Percentiles rank a stretch among this genome's conserved stretches.
phyloP scores from a whole-genome alignment of 2,888 invertebrate genomes.

The Sycophila texana region DNA sequence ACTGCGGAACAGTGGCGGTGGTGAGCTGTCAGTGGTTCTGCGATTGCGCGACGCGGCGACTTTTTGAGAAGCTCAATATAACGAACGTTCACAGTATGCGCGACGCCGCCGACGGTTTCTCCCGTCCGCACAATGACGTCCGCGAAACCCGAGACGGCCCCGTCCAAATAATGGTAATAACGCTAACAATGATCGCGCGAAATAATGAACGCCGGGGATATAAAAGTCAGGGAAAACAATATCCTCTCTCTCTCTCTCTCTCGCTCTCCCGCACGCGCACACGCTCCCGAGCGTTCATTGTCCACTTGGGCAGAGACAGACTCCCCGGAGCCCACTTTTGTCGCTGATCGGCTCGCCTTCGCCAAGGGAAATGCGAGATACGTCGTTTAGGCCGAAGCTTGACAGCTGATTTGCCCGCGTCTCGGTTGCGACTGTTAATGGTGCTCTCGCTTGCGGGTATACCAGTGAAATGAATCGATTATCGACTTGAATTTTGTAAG shows the following conservation, averaged over 20 bases:
- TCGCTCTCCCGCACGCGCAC: neutral
- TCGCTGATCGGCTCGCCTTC: constrained; percentile 1
- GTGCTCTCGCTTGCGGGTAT: neutral
- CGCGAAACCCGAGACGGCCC: constrained; percentile 60
- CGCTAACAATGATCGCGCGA: constrained; percentile 64
- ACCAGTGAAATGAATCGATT: neutral
- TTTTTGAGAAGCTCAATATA: too few species aligned
- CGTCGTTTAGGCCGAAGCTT: neutral
- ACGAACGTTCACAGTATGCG: too few species aligned
- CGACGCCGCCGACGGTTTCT: too few species aligned
- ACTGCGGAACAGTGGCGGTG: too few species aligned
- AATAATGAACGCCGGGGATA: constrained; percentile 55
- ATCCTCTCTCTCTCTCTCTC: constrained; percentile 19
- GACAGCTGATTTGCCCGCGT: neutral
- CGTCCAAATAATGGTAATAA: constrained; percentile 60
- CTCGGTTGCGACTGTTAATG: neutral
- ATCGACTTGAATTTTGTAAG: neutral
- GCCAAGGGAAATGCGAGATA: constrained; percentile 21
- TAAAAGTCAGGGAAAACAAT: constrained; percentile 58
- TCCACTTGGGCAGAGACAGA: neutral
- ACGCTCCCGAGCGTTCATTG: constrained; percentile 11
- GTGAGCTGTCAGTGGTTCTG: too few species aligned
- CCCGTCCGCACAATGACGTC: neutral
- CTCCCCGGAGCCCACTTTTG: neutral
- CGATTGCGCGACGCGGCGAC: too few species aligned